Evolutionary conservation across 2,888 invertebrate genomes (phyloP).

Genomic region (Pollenia angustigena): DNA sequence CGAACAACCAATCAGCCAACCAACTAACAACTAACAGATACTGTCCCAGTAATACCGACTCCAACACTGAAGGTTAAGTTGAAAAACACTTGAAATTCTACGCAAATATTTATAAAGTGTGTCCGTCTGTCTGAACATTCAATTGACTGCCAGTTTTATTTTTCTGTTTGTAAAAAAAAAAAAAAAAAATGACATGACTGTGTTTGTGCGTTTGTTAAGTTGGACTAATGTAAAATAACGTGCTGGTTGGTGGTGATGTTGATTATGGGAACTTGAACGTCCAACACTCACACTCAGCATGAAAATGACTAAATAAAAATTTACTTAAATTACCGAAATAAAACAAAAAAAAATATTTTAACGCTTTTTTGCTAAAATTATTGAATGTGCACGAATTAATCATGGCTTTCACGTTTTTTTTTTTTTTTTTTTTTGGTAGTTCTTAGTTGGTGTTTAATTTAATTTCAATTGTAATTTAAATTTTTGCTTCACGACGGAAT

Average conservation of each 20-base stretch:
- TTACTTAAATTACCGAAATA: neutral
- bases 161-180: conserved; percentile 27
- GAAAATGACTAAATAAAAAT: conserved; percentile 34
- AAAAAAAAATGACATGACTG: conserved; percentile 52
- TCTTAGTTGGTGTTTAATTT: neutral
- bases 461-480: conserved; percentile 40
- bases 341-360: conserved; percentile 27
- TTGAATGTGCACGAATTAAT: neutral
- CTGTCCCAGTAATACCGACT: conserved; percentile 24
- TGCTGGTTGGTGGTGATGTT: conserved; percentile 28
- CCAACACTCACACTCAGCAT: neutral
- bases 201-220: neutral
- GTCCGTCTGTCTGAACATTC: conserved; percentile 4
- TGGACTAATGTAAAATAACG: conserved; percentile 25
- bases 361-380: conserved; percentile 7
- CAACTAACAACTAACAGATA: conserved; percentile 20
- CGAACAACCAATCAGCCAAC: conserved; percentile 20
- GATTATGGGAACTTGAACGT: neutral
- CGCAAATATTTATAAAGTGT: conserved; percentile 63
- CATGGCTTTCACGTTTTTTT: conserved; percentile 1
- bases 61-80: conserved; percentile 69
- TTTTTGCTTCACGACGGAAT: conserved; percentile 31
- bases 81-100: conserved; percentile 71
- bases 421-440: neutral
- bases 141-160: conserved; percentile 35